Evolutionary conservation across 2,888 invertebrate genomes (phyloP), one percentile per base, ranked within the genome.

Genomic region (Agrenia bidenticulata): DNA sequence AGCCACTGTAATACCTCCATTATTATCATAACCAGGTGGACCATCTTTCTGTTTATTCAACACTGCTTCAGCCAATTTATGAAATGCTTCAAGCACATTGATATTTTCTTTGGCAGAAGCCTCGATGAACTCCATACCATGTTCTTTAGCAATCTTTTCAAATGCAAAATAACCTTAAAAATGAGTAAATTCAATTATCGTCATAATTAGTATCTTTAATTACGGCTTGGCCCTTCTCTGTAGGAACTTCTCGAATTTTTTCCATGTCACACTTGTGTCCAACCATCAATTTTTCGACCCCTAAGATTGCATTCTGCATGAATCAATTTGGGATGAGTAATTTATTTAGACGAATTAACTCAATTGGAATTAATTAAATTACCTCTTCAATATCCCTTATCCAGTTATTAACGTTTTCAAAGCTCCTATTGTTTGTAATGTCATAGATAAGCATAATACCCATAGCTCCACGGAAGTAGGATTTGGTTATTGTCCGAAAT

Each of bases 361-460:
- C 32, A 32, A 4, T 7, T 32, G 5, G 32, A n/a, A n/a, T n/a
- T 61, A 51, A 51, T 32, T 21, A 51, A n/a, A n/a, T n/a, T 32
- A 32, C 53, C 13, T 68, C 57, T 27, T 63, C 49, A 27, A 67
- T 69, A 23, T 58, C 37, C 11, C 32, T 15, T 0, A 72, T 0
- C 72, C 72, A 72, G 17, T 41, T 64, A 19, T 55, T 42, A 17
- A 65, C 17, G 32, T 64, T 65, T 11, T 69, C 66, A 63, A 72
- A 72, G 0, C 66, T 53, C 1, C 13, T 27, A n/a, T 24, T 37
- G 19, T 57, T 58, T 17, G 73, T 69, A 21, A 73, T 57, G 27
- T 73, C 73, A 39, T 69, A 73, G 2, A 70, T 67, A 26, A 70
- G 59, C 21, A 73, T 57, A 11, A 69, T 61, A 1, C 73, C 73